Conservation (phyloP, 1,140 invertebrate genomes). For the Penaeus japonicus region DNA sequence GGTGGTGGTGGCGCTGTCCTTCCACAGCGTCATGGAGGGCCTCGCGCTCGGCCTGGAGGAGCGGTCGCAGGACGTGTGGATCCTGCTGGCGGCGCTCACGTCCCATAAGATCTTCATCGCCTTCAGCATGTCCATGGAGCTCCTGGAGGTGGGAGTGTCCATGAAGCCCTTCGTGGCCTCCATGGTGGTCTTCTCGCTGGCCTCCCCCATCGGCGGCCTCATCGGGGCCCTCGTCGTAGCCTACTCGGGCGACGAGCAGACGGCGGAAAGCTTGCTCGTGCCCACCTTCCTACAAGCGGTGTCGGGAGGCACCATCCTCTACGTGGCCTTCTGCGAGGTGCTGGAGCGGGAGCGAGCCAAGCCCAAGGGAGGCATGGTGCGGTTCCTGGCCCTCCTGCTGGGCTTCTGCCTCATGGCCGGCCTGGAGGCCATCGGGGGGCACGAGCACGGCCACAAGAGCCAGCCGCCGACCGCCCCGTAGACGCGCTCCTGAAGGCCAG, state of each 20-base stretch:
- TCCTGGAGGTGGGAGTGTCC: constrained; percentile 63
- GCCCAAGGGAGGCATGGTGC: constrained; percentile 73
- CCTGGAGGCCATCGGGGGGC: constrained; percentile 53
- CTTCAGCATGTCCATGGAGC: constrained; percentile 68
- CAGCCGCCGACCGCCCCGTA: background rate
- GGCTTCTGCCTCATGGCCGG: constrained; percentile 73
- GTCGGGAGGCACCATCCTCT: constrained; percentile 57
- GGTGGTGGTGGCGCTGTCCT: constrained; percentile 67
- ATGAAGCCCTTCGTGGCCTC: constrained; percentile 32
- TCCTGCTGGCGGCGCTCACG: constrained; percentile 64
- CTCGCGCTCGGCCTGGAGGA: constrained; percentile 60
- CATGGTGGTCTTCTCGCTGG: constrained; percentile 49
- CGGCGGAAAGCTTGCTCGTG: background rate
- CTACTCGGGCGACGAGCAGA: background rate
- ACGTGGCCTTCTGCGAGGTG: constrained; percentile 59
- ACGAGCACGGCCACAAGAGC: constrained; percentile 26
- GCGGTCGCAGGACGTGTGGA: constrained; percentile 60
- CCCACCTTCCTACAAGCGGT: constrained; percentile 43
- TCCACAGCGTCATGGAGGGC: constrained; percentile 70
- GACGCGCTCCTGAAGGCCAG: background rate
- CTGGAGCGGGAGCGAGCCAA: constrained; percentile 60
- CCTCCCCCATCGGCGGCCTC: constrained; percentile 58
- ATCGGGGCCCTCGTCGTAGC: constrained; percentile 50
- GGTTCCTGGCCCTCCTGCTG: constrained; percentile 68
- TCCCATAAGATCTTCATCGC: constrained; percentile 72